These are phyloP conservation scores for Rhinichthys klamathensis DNA, from an alignment of 2,113 vertebrate species.

Conservation along the genomic window DNA sequence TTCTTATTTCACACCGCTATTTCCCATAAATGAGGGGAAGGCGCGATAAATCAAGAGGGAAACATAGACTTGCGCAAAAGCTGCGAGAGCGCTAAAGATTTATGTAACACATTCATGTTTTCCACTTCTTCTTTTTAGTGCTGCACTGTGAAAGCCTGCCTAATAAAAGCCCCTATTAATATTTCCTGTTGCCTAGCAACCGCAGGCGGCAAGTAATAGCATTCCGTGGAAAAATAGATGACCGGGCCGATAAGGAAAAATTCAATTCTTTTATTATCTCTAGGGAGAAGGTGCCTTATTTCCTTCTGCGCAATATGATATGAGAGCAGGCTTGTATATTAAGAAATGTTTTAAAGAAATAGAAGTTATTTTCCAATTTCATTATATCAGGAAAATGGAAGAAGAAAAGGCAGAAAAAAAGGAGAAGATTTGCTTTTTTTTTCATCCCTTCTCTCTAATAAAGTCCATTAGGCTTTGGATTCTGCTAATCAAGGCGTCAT, in stretches of 20 bases:
- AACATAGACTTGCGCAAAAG: slow-evolving; percentile 96
- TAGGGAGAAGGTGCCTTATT: slow-evolving; percentile 97
- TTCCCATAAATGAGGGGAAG: slow-evolving; percentile 99
- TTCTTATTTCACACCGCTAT: slow-evolving; percentile 95
- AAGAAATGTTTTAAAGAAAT: slow-evolving; percentile 82
- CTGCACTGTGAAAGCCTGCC: slow-evolving; percentile 98
- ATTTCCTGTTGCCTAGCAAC: slow-evolving; percentile 99
- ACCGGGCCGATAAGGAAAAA: slow-evolving; percentile 99
- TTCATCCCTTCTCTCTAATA: slow-evolving; percentile 55
- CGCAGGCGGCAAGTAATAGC: slow-evolving; percentile 98
- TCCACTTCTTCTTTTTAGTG: slow-evolving; percentile 99
- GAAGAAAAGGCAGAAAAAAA: background rate
- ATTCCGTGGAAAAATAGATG: slow-evolving; percentile 98
- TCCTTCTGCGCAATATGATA: slow-evolving; percentile 94
- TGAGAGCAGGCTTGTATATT: slow-evolving; percentile 90
- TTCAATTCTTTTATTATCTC: slow-evolving; percentile 99
- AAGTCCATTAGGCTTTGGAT: slow-evolving; percentile 77
- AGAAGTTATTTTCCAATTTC: slow-evolving; percentile 79
- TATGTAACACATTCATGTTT: slow-evolving; percentile 99
- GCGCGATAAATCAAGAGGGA: slow-evolving; percentile 99
- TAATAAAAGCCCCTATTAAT: slow-evolving; percentile 99
- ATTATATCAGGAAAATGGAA: slow-evolving; percentile 63
- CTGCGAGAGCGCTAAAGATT: slow-evolving; percentile 98
- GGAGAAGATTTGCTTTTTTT: slow-evolving; percentile 21
- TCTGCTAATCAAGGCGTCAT: slow-evolving; percentile 71